Conservation (phyloP, 1,140 invertebrate species). For the Chironomus tepperi region DNA sequence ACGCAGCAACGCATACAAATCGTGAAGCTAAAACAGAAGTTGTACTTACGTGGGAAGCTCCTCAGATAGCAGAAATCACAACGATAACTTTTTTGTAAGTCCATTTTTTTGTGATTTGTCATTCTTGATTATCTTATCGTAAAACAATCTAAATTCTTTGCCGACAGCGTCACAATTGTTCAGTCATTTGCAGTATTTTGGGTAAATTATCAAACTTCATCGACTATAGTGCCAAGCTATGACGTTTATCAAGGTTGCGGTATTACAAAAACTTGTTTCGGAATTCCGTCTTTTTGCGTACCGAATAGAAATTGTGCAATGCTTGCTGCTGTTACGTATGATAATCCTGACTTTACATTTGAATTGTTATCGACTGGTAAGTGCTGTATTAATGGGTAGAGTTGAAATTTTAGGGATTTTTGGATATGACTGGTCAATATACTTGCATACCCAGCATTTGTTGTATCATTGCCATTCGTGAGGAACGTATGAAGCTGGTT, state of each 20-base stretch:
- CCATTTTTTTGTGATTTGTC: too few relatives aligned
- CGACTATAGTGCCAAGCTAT: background rate
- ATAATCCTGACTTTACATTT: background rate
- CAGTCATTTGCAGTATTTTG: background rate
- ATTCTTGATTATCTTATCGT: too few relatives aligned
- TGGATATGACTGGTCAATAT: background rate
- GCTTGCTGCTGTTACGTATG: constrained; percentile 46
- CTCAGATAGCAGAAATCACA: too few relatives aligned
- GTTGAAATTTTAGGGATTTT: too few relatives aligned
- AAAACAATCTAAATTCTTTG: too few relatives aligned
- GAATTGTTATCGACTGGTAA: background rate
- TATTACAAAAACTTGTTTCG: constrained; percentile 64
- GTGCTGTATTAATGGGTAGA: background rate
- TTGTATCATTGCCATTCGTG: background rate
- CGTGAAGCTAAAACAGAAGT: too few relatives aligned
- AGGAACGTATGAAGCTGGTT: constrained; percentile 57
- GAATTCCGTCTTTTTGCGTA: constrained; percentile 53
- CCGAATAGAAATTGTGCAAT: constrained; percentile 52
- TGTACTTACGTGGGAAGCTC: too few relatives aligned
- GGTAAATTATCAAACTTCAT: background rate
- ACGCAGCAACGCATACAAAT: too few relatives aligned
- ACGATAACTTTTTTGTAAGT: too few relatives aligned
- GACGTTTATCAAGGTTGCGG: constrained; percentile 62
- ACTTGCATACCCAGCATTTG: background rate
- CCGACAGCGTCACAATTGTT: background rate